Conservation (phyloP, 2,113 vertebrate species). For the mouse (Mus musculus) region DNA sequence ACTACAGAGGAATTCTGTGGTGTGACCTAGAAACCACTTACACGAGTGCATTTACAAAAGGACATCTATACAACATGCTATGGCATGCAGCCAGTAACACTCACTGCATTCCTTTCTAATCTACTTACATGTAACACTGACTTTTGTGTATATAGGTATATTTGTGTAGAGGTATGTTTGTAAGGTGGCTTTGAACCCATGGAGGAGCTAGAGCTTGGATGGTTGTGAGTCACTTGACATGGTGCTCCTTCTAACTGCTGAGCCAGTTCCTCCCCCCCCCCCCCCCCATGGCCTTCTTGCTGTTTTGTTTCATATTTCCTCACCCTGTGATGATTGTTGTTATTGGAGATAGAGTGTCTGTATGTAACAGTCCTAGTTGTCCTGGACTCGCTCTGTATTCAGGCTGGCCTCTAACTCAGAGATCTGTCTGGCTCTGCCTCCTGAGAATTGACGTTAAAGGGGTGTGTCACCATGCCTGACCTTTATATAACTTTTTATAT, state of each 20-base stretch:
- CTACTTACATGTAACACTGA: background rate
- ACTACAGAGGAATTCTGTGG: background rate
- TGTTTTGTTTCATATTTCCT: background rate
- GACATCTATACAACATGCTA: background rate
- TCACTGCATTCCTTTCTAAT: background rate
- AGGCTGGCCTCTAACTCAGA: background rate
- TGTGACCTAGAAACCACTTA: background rate
- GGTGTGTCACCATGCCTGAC: background rate
- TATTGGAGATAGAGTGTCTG: background rate
- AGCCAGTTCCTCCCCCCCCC: background rate
- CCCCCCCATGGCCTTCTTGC: background rate
- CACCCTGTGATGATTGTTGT: constrained; percentile 20
- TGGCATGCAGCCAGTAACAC: background rate
- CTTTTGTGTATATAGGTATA: background rate
- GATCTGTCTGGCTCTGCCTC: background rate
- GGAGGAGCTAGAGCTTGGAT: background rate
- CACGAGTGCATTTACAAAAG: background rate
- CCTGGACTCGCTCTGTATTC: background rate
- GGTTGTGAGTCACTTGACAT: background rate
- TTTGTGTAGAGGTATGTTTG: background rate
- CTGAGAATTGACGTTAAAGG: background rate
- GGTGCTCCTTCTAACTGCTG: background rate
- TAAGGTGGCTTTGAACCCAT: background rate
- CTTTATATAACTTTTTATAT: constrained; percentile 44
- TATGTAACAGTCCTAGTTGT: background rate